phyloP scores from a whole-genome alignment of 2,888 invertebrate genomes.

The Lasioglossum lativentre region DNA sequence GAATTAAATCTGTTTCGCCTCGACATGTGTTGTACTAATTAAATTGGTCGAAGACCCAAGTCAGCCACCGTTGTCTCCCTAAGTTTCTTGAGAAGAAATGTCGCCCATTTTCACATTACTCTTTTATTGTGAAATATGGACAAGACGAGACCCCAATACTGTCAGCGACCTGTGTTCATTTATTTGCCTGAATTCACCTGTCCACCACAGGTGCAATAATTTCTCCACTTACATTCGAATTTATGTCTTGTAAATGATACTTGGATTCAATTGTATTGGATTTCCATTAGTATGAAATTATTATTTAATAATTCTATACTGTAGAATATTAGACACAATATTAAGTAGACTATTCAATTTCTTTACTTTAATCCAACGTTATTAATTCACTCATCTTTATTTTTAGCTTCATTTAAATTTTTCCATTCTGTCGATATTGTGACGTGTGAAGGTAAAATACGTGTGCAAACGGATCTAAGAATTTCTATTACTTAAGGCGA shows the following conservation, averaged over 20 bases:
- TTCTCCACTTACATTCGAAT: neutral
- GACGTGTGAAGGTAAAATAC: neutral
- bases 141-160: slow-evolving; percentile 6
- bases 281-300: neutral
- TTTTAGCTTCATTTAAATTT: neutral
- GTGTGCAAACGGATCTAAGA: neutral
- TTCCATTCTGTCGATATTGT: neutral
- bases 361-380: neutral
- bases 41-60: neutral
- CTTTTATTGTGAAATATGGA: neutral
- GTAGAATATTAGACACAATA: neutral
- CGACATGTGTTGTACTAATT: neutral
- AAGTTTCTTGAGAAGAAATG: neutral
- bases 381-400: neutral
- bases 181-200: neutral
- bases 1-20: neutral
- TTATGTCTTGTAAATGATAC: neutral
- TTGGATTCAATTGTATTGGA: neutral
- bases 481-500: neutral
- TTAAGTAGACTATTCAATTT: neutral
- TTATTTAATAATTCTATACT: neutral
- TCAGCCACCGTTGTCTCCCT: neutral
- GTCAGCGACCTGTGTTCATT: neutral
- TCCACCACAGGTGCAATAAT: neutral
- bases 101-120: neutral